Evolutionary conservation across 1,140 invertebrate species (phyloP).

Genomic region (Dreissena polymorpha): DNA sequence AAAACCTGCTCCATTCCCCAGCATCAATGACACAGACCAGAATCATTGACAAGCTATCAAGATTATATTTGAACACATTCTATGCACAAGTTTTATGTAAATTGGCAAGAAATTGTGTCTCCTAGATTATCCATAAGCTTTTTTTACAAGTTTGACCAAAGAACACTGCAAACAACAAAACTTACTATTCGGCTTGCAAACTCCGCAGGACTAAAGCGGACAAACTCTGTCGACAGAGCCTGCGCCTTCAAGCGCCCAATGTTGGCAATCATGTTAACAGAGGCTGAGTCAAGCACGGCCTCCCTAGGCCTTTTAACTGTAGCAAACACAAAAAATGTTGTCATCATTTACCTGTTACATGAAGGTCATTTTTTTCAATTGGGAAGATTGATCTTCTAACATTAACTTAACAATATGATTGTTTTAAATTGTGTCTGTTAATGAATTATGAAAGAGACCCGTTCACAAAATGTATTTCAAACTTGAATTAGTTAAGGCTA

Average conservation of each 20-base stretch:
- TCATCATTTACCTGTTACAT: background rate
- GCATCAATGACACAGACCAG: too few species aligned
- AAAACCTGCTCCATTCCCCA: too few species aligned
- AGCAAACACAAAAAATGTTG: constrained; percentile 26
- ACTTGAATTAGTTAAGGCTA: background rate
- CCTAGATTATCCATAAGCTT: background rate
- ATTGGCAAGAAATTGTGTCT: background rate
- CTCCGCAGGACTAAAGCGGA: constrained; percentile 61
- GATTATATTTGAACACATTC: background rate
- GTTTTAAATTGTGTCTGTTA: too few species aligned
- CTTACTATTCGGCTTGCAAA: constrained; percentile 63
- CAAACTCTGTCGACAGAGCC: constrained; percentile 65
- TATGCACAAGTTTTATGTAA: background rate
- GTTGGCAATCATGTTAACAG: constrained; percentile 60
- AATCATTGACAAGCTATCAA: too few species aligned
- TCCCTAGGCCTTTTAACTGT: constrained; percentile 62
- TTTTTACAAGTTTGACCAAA: too few species aligned
- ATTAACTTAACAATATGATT: too few species aligned
- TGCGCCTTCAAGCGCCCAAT: constrained; percentile 64
- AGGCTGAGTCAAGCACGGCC: constrained; percentile 62
- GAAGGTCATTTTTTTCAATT: too few species aligned
- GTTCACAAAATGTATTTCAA: background rate
- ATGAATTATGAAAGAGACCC: background rate
- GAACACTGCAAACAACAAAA: too few species aligned
- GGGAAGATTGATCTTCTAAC: background rate